Evolutionary conservation across 2,113 vertebrate genomes (phyloP).

Genomic region (Labrus mixtus): DNA sequence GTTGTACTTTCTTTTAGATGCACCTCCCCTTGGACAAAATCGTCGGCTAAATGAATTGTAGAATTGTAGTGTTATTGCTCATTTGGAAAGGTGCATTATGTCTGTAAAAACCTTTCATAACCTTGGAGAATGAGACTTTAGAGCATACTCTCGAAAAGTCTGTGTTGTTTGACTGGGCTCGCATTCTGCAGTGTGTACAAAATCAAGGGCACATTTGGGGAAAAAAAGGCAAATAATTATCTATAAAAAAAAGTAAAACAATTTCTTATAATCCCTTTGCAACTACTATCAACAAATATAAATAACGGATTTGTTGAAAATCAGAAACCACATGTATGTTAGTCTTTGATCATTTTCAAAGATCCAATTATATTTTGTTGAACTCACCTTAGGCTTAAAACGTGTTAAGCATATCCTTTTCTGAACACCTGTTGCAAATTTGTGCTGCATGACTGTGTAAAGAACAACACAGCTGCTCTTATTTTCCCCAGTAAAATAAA

Average conservation of each 20-base stretch:
- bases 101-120: conserved; percentile 4
- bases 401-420: neutral
- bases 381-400: neutral
- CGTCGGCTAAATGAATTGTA: too few species aligned
- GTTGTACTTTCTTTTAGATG: too few species aligned
- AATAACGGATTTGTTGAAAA: neutral
- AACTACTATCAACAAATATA: neutral
- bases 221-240: neutral
- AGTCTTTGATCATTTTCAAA: neutral
- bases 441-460: neutral
- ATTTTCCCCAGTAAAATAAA: conserved; percentile 10
- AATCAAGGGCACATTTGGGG: neutral
- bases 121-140: conserved; percentile 17
- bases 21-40: too few species aligned
- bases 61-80: conserved; percentile 27
- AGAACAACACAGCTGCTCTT: conserved; percentile 21
- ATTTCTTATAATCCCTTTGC: neutral
- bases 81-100: conserved; percentile 30
- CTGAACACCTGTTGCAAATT: conserved; percentile 33
- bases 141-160: conserved; percentile 10
- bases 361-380: conserved; percentile 1
- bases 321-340: neutral
- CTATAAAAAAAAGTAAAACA: too few species aligned
- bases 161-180: neutral
- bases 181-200: neutral